Evolutionary conservation across 2,888 invertebrate genomes (phyloP), one percentile per base, ranked within the genome.

Genomic region (Phortica magna): DNA sequence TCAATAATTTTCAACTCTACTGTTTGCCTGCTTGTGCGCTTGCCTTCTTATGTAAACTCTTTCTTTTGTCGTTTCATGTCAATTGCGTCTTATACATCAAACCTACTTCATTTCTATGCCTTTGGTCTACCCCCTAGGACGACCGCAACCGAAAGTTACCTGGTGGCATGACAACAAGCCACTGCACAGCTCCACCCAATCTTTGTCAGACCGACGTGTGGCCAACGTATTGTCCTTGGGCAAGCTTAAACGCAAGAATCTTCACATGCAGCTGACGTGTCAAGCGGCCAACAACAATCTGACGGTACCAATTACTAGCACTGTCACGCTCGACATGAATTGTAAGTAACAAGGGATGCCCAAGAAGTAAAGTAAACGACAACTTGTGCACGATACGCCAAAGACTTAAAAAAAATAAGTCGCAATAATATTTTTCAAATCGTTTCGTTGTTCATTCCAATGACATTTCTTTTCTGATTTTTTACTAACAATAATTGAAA

Each of bases 261-360:
- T 95, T 77, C 94, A 95, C 88, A 92, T 92, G 91, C 91, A 80
- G 93, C 94, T 83, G 93, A 95, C 92, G 93, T 96, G 96, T 89
- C 93, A 94, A 85, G 95, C 95, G 64, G 92, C 93, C 82, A 96
- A 96, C 92, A 95, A 95, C 91, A 94, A 95, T 84, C 92, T 94
- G 86, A 94, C 95, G 65, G 90, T 93, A 75, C 95, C 95, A 75
- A 93, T 95, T 81, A 93, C 94, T 79, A 94, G 94, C 81, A 94
- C 95, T 78, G 93, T 95, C 82, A 93, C 94, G 67, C 91, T 96
- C 80, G 95, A 95, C 90, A 94, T 95, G 94, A 94, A 94, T 88
- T 92, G 95, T 95, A 90, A 94, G 95, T 94, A 81, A 75, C 65
- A 74, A 61, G 39, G 74, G 2, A 3, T 31, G 59, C 6, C 53